These are phyloP conservation scores for Wiebesia pumilae DNA, from an alignment of 1,140 invertebrate genomes.

Conservation along the genomic window DNA sequence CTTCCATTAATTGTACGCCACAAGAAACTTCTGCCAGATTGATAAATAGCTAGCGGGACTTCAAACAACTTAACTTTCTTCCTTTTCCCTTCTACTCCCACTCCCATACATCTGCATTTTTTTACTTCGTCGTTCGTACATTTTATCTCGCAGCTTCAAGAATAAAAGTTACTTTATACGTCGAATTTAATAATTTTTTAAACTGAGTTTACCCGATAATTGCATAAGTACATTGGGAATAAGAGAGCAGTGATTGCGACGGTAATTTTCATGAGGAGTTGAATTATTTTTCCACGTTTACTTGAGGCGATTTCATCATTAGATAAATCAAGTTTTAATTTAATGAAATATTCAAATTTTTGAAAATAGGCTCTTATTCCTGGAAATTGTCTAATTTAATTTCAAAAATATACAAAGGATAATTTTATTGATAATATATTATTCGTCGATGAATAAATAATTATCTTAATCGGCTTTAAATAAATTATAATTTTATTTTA, in stretches of 20 bases:
- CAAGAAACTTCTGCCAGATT: constrained; percentile 53
- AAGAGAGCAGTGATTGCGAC: not conserved
- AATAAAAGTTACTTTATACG: not conserved
- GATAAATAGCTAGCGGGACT: constrained; percentile 52
- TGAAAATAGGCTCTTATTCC: no score
- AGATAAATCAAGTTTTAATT: not conserved
- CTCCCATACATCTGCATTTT: not conserved
- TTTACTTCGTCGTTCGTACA: not conserved
- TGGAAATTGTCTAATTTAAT: no score
- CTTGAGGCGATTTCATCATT: not conserved
- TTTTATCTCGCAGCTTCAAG: constrained; percentile 29
- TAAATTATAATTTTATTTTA: no score
- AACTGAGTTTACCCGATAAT: constrained; percentile 10
- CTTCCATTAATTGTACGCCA: constrained; percentile 49
- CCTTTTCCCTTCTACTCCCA: constrained; percentile 12
- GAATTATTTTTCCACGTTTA: not conserved
- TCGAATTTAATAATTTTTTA: constrained; percentile 16
- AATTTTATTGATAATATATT: no score
- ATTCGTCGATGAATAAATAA: no score
- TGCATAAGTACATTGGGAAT: not conserved
- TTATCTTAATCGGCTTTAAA: no score
- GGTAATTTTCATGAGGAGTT: not conserved
- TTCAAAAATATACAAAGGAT: no score
- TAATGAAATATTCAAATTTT: not conserved
- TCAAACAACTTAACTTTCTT: constrained; percentile 51